Base-by-base conservation (phyloP, 2,888 invertebrate genomes). In the Eristalis tenax region DNA sequence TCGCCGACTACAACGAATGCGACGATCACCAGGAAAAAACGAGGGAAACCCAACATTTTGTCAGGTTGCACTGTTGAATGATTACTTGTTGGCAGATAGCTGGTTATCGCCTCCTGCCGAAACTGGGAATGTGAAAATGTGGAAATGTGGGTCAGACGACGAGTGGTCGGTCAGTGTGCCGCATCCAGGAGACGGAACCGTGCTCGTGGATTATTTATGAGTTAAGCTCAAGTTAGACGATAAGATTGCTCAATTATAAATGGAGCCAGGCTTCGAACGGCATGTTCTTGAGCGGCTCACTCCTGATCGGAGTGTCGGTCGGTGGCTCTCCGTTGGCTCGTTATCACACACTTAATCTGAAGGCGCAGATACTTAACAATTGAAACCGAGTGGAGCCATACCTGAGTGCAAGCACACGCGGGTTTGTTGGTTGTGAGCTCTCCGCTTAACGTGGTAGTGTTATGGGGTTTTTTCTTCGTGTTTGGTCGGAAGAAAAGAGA, bases 241-340 rank as follows among this genome's bases (percentile, higher is more conserved):
- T 86, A 86, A 86, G 86, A 82, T 85, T 78, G 70, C 82, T 86
- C 74, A 82, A 82, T 86, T 86, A 86, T 86, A 86, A 82, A 82
- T 86, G 82, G 61, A 75, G 68, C 38, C 71, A 23, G 18, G 32
- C 59, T 73, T 61, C 70, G 57, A 66, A 75, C 56, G 74, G 43
- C 78, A 78, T 74, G 38, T 63, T 65, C 74, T 13, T 69, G 56
- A 74, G 50, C 74, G 74, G 74, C 78, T 78, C 82, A 78, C n/a
- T 56, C 74, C 11, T 69, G 61, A 78, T 43, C 78, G 78, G 78
- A 69, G 78, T 78, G 78, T 78, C 65, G 64, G 86, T 83, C 78
- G 78, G 74, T n/a, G 74, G 74, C 73, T 81, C 70, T 59, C 66
- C 32, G 35, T n/a, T 18, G 50, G 50, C 18, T 35, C 23, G 64